Evolutionary conservation across 1,140 invertebrate genomes (phyloP), one percentile per base, ranked within the genome.

Genomic region (Chironomus striatipennis): DNA sequence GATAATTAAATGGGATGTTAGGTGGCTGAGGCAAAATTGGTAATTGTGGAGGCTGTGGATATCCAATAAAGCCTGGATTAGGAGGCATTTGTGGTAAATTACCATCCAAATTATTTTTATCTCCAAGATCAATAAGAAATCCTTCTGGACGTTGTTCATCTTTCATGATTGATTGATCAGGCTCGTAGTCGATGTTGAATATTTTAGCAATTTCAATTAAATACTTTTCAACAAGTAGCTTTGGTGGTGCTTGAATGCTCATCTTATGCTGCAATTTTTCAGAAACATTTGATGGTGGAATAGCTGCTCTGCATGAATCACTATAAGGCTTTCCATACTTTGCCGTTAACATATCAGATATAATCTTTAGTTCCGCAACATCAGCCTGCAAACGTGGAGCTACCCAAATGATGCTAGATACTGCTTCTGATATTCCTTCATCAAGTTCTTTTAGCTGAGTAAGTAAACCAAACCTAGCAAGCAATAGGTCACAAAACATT

Each of bases 401-500:
- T 5, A 95, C 95, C 98, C 98, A 99, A 75, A 99, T 92, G 10
- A 99, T 84, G 78, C 91, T 98, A 3, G 96, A 97, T 77, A 99
- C 94, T 5, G 97, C 92, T 85, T 99, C 98, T 42, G 94, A 91
- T 34, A 99, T 85, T 5, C 97, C 97, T 76, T 96, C 94, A 81
- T 99, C 98, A 5, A 99, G 80, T 76, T 93, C 94, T 89, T 98
- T 98, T 91, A 98, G 97, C 84, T 98, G 96, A 77, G 98, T 94
- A 73, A 99, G 91, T 1, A 99, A 85, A 15, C 98, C 98, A 86
- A 99, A 99, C 81, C 97, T 87, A 2, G 98, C 97, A 17, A 99
- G 83, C n/a, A 99, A 83, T 20, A 99, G 84, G 86, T 99, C 98
- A 85, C 97, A 99, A 81, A 97, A 99, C 96, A 99, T 99, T 86